phyloP scores from a whole-genome alignment of 2,113 vertebrate species.

The Heterotis niloticus region DNA sequence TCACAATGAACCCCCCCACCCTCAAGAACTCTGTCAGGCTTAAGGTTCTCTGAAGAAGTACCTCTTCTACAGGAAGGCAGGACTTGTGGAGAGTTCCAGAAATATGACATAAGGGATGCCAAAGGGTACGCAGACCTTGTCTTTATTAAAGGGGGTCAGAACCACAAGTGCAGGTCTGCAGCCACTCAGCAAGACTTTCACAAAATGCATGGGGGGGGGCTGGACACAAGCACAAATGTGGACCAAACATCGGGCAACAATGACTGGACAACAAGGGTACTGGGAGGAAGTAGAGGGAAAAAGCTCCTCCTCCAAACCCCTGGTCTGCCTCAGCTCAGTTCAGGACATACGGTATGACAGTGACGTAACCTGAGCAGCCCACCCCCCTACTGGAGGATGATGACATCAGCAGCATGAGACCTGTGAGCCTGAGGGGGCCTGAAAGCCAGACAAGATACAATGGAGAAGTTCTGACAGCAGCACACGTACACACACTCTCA shows the following conservation, averaged over 20 bases:
- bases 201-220: not conserved
- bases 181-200: not conserved
- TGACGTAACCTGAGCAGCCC: not conserved
- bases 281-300: not conserved
- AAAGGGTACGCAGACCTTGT: not conserved
- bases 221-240: not conserved
- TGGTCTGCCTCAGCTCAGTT: not conserved
- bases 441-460: not conserved
- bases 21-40: not conserved
- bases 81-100: constrained; percentile 1
- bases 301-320: not conserved
- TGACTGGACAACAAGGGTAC: not conserved
- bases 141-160: not conserved
- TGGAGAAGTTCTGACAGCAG: too few relatives aligned
- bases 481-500: not conserved
- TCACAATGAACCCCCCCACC: not conserved
- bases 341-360: not conserved
- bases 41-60: not conserved
- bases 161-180: not conserved
- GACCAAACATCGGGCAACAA: not conserved
- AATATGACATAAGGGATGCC: not conserved
- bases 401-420: constrained; percentile 7
- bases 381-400: not conserved
- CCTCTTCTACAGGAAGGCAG: too few relatives aligned
- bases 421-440: not conserved